A percentile compares a stretch with the other conserved stretches of the same genome.
Evolutionary conservation across 2,888 invertebrate genomes (phyloP).

Genomic region (Meliscaeva auricollis): DNA sequence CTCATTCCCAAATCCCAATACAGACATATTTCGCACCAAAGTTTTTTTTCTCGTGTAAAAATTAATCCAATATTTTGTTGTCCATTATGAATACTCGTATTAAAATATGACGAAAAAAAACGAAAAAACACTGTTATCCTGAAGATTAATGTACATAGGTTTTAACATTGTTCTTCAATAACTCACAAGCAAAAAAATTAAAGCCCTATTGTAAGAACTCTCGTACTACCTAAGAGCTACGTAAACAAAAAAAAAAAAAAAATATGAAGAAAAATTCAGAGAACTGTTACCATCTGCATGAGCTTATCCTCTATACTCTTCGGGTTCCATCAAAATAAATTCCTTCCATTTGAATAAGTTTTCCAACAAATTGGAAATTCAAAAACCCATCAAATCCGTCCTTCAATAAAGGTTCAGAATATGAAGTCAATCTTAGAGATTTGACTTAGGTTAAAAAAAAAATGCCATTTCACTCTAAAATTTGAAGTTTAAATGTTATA

Average conservation of each 20-base stretch:
- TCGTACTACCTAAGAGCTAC: too few species aligned
- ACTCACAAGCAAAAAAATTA: too few species aligned
- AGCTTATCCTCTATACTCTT: slow-evolving; percentile 9
- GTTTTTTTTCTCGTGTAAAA: too few species aligned
- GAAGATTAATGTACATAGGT: too few species aligned
- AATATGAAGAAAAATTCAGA: background rate
- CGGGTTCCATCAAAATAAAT: slow-evolving; percentile 10
- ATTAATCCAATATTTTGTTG: too few species aligned
- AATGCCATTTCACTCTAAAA: slow-evolving; percentile 4
- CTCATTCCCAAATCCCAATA: too few species aligned
- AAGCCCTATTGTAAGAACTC: background rate
- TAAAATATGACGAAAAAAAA: too few species aligned
- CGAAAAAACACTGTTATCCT: too few species aligned
- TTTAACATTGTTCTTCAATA: too few species aligned
- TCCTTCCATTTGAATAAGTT: slow-evolving; percentile 51
- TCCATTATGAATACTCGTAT: too few species aligned
- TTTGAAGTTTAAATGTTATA: too few species aligned
- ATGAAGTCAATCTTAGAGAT: slow-evolving; percentile 52
- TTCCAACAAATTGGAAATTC: slow-evolving; percentile 62
- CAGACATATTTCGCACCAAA: too few species aligned
- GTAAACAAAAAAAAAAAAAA: background rate
- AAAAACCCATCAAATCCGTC: slow-evolving; percentile 53
- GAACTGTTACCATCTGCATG: slow-evolving; percentile 1
- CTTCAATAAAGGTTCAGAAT: slow-evolving; percentile 19
- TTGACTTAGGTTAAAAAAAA: slow-evolving; percentile 30